These are phyloP conservation scores for Seriola quinqueradiata DNA, from an alignment of 2,113 vertebrate species.

Conservation along the genomic window DNA sequence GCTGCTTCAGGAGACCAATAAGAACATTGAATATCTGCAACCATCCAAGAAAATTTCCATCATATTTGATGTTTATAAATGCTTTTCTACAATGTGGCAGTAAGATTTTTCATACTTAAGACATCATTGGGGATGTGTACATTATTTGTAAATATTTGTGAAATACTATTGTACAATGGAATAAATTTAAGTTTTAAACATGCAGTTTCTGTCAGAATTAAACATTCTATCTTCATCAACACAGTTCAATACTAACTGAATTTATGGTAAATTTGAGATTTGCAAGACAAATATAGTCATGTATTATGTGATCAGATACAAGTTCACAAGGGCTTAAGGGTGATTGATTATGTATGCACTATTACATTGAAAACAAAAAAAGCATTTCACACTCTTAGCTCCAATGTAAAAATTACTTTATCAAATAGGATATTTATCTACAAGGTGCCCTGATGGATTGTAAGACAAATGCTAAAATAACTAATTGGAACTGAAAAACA, in stretches of 20 bases:
- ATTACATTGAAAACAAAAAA: background rate
- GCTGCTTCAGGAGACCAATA: background rate
- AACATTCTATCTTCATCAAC: background rate
- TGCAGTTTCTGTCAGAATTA: background rate
- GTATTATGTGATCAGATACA: background rate
- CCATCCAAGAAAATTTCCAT: constrained; percentile 17
- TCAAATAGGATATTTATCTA: too few relatives aligned
- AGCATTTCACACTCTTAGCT: background rate
- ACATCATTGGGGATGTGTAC: constrained; percentile 54
- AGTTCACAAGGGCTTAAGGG: background rate
- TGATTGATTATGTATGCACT: background rate
- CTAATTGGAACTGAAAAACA: background rate
- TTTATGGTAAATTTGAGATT: background rate
- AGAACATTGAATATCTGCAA: constrained; percentile 5
- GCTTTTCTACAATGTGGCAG: constrained; percentile 51
- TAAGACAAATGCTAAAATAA: background rate
- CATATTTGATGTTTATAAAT: constrained; percentile 48
- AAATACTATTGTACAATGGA: constrained; percentile 54
- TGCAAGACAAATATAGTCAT: background rate
- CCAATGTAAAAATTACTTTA: background rate
- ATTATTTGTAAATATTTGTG: constrained; percentile 78
- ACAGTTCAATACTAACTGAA: background rate
- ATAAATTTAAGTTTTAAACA: constrained; percentile 67
- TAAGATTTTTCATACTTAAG: constrained; percentile 38
- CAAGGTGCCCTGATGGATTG: too few relatives aligned